These are phyloP conservation scores for Silvanus unidentatus DNA, from an alignment of 2,888 invertebrate genomes.

Conservation along the genomic window DNA sequence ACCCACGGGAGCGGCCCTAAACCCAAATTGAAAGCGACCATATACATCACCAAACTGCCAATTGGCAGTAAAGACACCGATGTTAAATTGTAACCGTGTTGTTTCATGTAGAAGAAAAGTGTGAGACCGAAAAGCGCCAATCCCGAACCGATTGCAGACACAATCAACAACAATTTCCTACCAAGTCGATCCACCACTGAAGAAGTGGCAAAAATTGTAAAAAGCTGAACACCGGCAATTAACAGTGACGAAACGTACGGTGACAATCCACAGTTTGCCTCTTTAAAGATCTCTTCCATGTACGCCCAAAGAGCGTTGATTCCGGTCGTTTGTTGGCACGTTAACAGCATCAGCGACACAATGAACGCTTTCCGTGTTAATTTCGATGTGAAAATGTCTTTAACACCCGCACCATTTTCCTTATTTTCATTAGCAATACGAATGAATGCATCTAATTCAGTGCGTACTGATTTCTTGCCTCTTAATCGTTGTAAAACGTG, in stretches of 20 bases:
- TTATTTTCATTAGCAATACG: constrained; percentile 10
- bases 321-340: constrained; percentile 75
- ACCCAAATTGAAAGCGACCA: constrained; percentile 62
- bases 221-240: constrained; percentile 70
- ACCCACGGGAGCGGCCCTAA: constrained; percentile 77
- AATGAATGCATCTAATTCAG: constrained; percentile 15
- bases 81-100: constrained; percentile 29
- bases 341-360: constrained; percentile 68
- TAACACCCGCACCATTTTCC: neutral
- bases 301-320: constrained; percentile 76
- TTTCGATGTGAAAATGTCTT: neutral
- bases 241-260: constrained; percentile 64
- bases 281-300: constrained; percentile 63
- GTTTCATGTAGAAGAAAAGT: constrained; percentile 57
- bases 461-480: constrained; percentile 5
- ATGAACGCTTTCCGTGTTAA: constrained; percentile 52
- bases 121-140: constrained; percentile 52
- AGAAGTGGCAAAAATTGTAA: constrained; percentile 62
- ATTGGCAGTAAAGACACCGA: constrained; percentile 64
- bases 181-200: constrained; percentile 70
- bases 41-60: constrained; percentile 62
- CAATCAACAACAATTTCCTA: constrained; percentile 56
- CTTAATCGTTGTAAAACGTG: constrained; percentile 40
- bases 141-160: constrained; percentile 60
- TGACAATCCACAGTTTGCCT: constrained; percentile 59